Evolutionary conservation across 92 coral and sea anemone species (phyloP), one percentile per base, ranked within the genome.

Genomic region (Phymanthus crucifer): DNA sequence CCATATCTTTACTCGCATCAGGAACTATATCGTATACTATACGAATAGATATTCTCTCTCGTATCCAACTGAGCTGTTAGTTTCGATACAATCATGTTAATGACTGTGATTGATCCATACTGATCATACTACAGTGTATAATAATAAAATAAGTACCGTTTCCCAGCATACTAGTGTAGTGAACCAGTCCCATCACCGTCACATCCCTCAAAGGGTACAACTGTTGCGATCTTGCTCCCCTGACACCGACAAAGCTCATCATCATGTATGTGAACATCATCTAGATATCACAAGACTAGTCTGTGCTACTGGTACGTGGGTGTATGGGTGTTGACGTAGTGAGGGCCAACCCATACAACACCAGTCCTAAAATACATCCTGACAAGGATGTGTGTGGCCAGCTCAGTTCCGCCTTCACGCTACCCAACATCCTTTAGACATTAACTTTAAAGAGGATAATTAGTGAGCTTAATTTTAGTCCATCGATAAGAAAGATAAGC

Each of bases 131-230:
- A n/a, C n/a, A n/a, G n/a, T n/a, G n/a, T n/a, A n/a, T n/a, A 54
- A 4, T 19, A 27, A 10, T 61, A 27, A 26, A 27, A 75, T 54
- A 75, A 50, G 16, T 75, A 75, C 79, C 79, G 45, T 38, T 33
- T 19, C 29, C 32, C 1, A 75, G 45, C 21, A 40, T 34, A 61
- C 72, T 65, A 32, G 81, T 77, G 37, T 77, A 77, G 19, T 27
- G 68, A n/a, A 77, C 81, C 58, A 77, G 29, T 6, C 81, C 81
- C 81, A 77, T 77, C 33, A 77, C 61, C 23, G 72, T 58, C 4
- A 61, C 46, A 37, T 58, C 72, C 38, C 81, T 43, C 13, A 61
- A 18, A 61, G 68, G 34, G 34, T 61, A 61, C 33, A 61, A n/a
- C 11, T 61, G 68, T 26, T 61, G 34, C 14, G 34, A 61, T 61